Conservation (phyloP, 2,888 invertebrate species). For the Hydrotaea cyrtoneurina region DNA sequence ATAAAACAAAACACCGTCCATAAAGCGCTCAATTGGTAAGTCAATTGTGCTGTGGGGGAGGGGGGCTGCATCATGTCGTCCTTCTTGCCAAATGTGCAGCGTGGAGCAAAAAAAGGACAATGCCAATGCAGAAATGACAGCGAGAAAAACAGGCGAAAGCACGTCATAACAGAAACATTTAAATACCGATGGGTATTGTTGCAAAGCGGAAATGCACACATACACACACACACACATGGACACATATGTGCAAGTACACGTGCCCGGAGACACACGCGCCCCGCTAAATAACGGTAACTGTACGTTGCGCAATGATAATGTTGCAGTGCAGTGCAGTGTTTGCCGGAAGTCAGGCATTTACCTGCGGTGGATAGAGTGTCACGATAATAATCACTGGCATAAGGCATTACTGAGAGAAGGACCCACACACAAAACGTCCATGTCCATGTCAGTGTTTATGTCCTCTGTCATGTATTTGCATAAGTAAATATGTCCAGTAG, state of each 20-base stretch:
- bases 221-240: background rate
- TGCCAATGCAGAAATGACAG: background rate
- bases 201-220: background rate
- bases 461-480: background rate
- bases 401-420: background rate
- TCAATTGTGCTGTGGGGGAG: background rate
- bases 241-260: background rate
- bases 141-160: background rate
- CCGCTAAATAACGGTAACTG: too few species aligned
- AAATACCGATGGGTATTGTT: constrained; percentile 1
- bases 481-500: too few species aligned
- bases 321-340: background rate
- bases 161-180: constrained; percentile 32
- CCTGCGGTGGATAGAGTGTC: constrained; percentile 43
- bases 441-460: background rate
- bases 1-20: constrained; percentile 10
- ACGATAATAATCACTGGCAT: constrained; percentile 45
- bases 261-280: too few species aligned
- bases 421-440: background rate
- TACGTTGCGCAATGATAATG: background rate
- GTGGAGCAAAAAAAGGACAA: constrained; percentile 34
- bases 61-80: background rate
- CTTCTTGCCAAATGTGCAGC: background rate
- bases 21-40: background rate
- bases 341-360: constrained; percentile 54